These are phyloP conservation scores for Diacarnus erythraeanus DNA, from an alignment of 37 sponge, comb jelly and placozoan species.

Conservation along the genomic window DNA sequence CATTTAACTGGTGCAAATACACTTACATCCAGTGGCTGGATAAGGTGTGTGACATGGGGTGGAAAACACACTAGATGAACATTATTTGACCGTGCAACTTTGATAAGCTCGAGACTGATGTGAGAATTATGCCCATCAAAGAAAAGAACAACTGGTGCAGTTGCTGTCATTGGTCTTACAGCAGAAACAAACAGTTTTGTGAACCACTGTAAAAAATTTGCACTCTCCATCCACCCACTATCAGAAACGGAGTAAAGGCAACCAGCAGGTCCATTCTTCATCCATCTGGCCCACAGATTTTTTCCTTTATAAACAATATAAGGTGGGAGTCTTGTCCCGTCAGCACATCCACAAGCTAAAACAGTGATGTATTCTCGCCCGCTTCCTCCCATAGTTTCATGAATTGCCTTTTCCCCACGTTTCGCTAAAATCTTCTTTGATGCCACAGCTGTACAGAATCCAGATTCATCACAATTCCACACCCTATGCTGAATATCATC, in stretches of 20 bases:
- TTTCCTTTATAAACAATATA: slow-evolving; percentile 71
- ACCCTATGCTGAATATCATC: no score
- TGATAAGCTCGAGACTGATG: slow-evolving; percentile 22
- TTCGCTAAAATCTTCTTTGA: slow-evolving; percentile 17
- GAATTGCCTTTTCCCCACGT: slow-evolving; percentile 25
- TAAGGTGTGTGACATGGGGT: slow-evolving; percentile 44
- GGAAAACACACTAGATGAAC: slow-evolving; percentile 49
- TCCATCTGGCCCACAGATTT: slow-evolving; percentile 34
- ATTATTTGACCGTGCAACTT: slow-evolving; percentile 9
- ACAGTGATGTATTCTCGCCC: slow-evolving; percentile 55
- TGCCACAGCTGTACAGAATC: slow-evolving; percentile 42
- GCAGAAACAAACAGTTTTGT: slow-evolving; percentile 39
- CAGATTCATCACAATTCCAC: slow-evolving; percentile 49
- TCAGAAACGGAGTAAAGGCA: slow-evolving; percentile 14
- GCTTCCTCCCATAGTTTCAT: slow-evolving; percentile 33
- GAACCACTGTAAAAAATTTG: slow-evolving; percentile 58
- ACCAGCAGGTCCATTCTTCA: slow-evolving; percentile 42
- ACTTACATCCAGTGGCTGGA: slow-evolving; percentile 59
- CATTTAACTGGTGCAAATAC: slow-evolving; percentile 56
- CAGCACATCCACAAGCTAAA: slow-evolving; percentile 26
- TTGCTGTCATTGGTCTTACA: not conserved
- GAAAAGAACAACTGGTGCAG: slow-evolving; percentile 47
- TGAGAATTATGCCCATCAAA: slow-evolving; percentile 67
- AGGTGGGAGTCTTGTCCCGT: slow-evolving; percentile 50
- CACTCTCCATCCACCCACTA: slow-evolving; percentile 64